Conservation (phyloP, 2,113 vertebrate species). For the Mesitornis unicolor region DNA sequence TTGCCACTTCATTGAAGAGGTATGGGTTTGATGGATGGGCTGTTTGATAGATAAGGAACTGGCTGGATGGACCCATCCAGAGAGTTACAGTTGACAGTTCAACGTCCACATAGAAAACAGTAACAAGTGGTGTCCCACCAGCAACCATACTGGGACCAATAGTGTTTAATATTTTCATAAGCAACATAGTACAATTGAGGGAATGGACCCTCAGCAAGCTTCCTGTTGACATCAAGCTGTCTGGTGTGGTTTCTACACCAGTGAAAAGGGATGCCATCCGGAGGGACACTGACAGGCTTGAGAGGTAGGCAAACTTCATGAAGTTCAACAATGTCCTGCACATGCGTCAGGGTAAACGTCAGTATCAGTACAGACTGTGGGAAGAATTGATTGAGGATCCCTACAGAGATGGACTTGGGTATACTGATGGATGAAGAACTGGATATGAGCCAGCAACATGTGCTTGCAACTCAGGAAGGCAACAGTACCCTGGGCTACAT, state of each 20-base stretch:
- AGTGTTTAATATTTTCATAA: neutral
- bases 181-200: neutral
- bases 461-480: neutral
- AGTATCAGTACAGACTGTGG: neutral
- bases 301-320: neutral
- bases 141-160: neutral
- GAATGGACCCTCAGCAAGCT: neutral
- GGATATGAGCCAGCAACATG: accelerated
- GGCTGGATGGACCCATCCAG: neutral
- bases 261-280: neutral
- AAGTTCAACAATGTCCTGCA: neutral
- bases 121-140: accelerated
- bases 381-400: neutral
- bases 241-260: neutral
- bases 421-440: neutral
- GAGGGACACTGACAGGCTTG: accelerated
- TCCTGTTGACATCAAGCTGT: neutral
- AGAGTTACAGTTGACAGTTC: neutral
- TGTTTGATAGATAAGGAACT: neutral
- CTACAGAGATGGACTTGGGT: neutral
- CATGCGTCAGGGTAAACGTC: neutral
- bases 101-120: neutral
- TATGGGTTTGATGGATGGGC: neutral
- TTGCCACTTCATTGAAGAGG: neutral
- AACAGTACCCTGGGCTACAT: neutral